These are phyloP conservation scores for Neria commutata DNA, from an alignment of 2,888 invertebrate species.

Conservation along the genomic window DNA sequence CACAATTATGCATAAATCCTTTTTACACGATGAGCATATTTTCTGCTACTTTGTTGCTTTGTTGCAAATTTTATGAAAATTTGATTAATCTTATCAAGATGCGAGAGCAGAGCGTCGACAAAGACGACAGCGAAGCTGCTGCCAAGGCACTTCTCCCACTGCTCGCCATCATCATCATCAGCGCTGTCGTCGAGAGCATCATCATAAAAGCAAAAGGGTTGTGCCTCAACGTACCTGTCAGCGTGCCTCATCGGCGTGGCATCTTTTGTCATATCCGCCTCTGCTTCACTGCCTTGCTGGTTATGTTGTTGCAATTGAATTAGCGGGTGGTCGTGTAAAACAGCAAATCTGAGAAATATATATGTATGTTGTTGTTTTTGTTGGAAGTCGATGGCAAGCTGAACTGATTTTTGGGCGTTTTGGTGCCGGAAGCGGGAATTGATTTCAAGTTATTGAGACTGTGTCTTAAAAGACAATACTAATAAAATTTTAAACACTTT, in stretches of 20 bases:
- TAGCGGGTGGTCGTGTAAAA: slow-evolving; percentile 22
- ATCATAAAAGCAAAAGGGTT: slow-evolving; percentile 36
- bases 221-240: slow-evolving; percentile 29
- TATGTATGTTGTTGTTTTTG: no score
- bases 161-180: background rate
- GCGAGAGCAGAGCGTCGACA: no score
- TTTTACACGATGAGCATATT: slow-evolving; percentile 52
- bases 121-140: background rate
- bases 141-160: no score
- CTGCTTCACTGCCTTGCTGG: background rate
- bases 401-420: background rate
- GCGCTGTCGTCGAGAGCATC: background rate
- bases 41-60: slow-evolving; percentile 42
- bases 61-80: slow-evolving; percentile 58
- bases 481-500: no score
- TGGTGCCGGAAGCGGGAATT: no score
- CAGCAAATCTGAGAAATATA: no score
- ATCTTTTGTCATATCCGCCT: slow-evolving; percentile 30
- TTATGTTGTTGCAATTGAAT: slow-evolving; percentile 45
- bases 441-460: no score
- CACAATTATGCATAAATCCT: slow-evolving; percentile 54
- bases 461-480: no score
- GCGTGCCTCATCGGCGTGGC: slow-evolving; percentile 30
- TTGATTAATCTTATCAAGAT: slow-evolving; percentile 62
- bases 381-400: no score